Evolutionary conservation across 2,797 vertebrate genomes (phyloP).

Genomic region (Malurus leucopterus): DNA sequence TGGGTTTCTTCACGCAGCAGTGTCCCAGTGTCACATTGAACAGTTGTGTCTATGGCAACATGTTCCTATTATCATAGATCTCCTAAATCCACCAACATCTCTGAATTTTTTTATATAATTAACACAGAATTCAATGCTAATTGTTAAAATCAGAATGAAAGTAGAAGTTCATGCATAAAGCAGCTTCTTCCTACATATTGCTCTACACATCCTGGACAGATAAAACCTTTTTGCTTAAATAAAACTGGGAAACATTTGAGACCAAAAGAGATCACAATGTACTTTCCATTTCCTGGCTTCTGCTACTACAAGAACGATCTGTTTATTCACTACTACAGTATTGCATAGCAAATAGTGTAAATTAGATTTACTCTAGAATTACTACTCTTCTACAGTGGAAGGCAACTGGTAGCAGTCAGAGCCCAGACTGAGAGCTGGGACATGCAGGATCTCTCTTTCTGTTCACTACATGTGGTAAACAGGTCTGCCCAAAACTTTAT

Average conservation of each 20-base stretch:
- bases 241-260: background rate
- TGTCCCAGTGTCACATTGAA: constrained; percentile 38
- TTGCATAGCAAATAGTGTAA: background rate
- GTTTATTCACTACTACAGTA: background rate
- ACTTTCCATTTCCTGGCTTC: background rate
- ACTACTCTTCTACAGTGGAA: background rate
- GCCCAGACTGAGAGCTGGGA: background rate
- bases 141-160: constrained; percentile 44
- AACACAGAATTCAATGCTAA: constrained; percentile 30
- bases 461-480: background rate
- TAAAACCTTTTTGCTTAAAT: background rate
- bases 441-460: background rate
- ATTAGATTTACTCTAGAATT: background rate
- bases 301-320: background rate
- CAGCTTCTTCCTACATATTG: background rate
- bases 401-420: background rate
- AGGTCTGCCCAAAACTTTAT: background rate
- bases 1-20: constrained; percentile 41
- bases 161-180: background rate
- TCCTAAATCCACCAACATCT: constrained; percentile 38
- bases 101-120: constrained; percentile 31
- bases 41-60: constrained; percentile 71
- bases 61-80: constrained; percentile 47
- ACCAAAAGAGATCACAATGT: background rate
- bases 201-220: background rate